Conservation (phyloP, 1,140 invertebrate species). For the Zaprionus tsacasi region DNA sequence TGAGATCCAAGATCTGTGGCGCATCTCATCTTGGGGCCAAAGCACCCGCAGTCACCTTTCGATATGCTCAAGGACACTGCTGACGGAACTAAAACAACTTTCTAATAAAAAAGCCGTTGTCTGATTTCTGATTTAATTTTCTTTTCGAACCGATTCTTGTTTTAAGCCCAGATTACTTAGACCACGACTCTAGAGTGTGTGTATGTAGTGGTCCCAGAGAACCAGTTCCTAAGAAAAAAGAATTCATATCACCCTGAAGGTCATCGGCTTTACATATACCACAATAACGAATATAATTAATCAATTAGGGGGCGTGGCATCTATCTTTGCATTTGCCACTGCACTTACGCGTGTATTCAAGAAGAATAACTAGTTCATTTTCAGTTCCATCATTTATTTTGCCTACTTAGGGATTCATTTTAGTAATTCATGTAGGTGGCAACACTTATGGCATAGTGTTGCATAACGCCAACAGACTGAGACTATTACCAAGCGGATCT, state of each 20-base stretch:
- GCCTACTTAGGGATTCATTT: constrained; percentile 10
- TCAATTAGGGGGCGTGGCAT: neutral
- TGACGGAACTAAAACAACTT: constrained; percentile 81
- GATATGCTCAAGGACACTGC: constrained; percentile 59
- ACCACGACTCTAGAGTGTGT: constrained; percentile 4
- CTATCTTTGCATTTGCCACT: constrained; percentile 7
- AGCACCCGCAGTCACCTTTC: constrained; percentile 49
- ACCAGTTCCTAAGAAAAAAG: constrained; percentile 62
- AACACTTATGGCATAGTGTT: constrained; percentile 54
- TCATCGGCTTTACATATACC: constrained; percentile 54
- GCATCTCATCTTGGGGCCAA: constrained; percentile 55
- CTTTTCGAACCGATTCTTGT: constrained; percentile 47
- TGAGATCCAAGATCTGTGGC: constrained; percentile 17
- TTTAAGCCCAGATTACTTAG: constrained; percentile 8
- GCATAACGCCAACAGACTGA: constrained; percentile 36
- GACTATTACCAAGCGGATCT: constrained; percentile 75
- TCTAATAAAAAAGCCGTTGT: constrained; percentile 69
- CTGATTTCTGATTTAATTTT: constrained; percentile 75
- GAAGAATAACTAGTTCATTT: neutral
- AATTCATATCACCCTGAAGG: constrained; percentile 60
- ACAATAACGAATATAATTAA: neutral
- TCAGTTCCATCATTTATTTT: constrained; percentile 55
- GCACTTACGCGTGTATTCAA: constrained; percentile 36
- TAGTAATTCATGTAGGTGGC: constrained; percentile 49
- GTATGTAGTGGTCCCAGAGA: constrained; percentile 26